Evolutionary conservation across 2,888 invertebrate genomes (phyloP).

Genomic region (Mechanitis messenoides): DNA sequence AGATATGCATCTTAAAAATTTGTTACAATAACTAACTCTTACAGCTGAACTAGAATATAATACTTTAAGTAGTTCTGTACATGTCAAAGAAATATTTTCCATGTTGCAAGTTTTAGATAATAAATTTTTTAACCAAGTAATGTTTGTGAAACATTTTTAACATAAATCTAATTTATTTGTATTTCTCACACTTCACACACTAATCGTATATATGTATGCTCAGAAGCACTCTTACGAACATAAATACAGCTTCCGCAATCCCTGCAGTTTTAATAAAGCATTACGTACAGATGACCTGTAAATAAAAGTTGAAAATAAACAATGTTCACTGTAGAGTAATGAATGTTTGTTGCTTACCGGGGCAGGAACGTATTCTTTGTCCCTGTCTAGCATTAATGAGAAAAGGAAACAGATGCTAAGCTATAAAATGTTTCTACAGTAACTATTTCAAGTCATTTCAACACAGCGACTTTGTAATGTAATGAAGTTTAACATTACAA

Average conservation of each 20-base stretch:
- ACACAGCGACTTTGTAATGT: neutral
- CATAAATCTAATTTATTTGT: no score
- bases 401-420: conserved; percentile 9
- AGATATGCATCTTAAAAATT: no score
- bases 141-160: no score
- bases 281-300: conserved; percentile 1
- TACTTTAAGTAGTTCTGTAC: no score
- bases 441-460: conserved; percentile 2
- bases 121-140: no score
- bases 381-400: conserved; percentile 8
- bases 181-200: no score
- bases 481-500: neutral
- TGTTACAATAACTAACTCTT: no score
- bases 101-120: no score
- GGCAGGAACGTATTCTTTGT: conserved; percentile 11
- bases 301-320: conserved; percentile 4
- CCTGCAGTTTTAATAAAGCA: conserved; percentile 3
- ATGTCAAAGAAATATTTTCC: no score
- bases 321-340: conserved; percentile 12
- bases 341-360: conserved; percentile 17
- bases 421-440: conserved; percentile 3
- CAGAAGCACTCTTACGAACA: no score
- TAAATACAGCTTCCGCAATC: neutral
- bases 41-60: no score
- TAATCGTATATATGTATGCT: no score